Evolutionary conservation across 2,113 vertebrate species (phyloP).

Genomic region (Agapornis roseicollis): DNA sequence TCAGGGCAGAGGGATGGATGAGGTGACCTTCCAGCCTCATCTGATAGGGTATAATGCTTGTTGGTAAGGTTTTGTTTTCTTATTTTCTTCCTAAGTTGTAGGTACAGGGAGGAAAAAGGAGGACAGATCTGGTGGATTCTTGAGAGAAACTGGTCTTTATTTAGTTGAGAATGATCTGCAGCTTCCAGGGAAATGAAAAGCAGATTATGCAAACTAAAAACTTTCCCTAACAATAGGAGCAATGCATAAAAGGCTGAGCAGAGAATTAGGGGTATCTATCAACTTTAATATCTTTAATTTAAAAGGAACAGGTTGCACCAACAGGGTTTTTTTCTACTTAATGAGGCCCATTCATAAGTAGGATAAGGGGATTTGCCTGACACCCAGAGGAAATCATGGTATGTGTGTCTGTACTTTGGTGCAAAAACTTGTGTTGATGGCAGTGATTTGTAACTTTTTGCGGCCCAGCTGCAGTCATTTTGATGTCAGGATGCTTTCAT

Average conservation of each 20-base stretch:
- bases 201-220: slow-evolving; percentile 57
- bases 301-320: slow-evolving; percentile 9
- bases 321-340: background rate
- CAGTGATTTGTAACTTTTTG: slow-evolving; percentile 47
- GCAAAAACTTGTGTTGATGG: slow-evolving; percentile 27
- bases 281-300: slow-evolving; percentile 22
- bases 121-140: background rate
- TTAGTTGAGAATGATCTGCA: slow-evolving; percentile 47
- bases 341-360: slow-evolving; percentile 32
- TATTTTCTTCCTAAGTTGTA: background rate
- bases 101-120: background rate
- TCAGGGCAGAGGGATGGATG: background rate
- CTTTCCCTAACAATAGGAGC: slow-evolving; percentile 31
- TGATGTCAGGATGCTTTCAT: slow-evolving; percentile 61
- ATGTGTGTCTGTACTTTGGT: slow-evolving; percentile 27
- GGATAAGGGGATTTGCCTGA: slow-evolving; percentile 24
- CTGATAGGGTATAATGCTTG: slow-evolving; percentile 15
- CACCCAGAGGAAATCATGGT: slow-evolving; percentile 56
- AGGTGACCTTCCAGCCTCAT: slow-evolving; percentile 40
- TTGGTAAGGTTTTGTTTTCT: background rate
- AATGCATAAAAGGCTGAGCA: slow-evolving; percentile 19
- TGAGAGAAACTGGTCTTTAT: slow-evolving; percentile 30
- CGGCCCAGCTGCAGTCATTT: slow-evolving; percentile 42
- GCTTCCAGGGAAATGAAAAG: slow-evolving; percentile 57
- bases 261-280: slow-evolving; percentile 49